Base-by-base conservation (phyloP, 2,113 vertebrate species). In the Neoarius graeffei region DNA sequence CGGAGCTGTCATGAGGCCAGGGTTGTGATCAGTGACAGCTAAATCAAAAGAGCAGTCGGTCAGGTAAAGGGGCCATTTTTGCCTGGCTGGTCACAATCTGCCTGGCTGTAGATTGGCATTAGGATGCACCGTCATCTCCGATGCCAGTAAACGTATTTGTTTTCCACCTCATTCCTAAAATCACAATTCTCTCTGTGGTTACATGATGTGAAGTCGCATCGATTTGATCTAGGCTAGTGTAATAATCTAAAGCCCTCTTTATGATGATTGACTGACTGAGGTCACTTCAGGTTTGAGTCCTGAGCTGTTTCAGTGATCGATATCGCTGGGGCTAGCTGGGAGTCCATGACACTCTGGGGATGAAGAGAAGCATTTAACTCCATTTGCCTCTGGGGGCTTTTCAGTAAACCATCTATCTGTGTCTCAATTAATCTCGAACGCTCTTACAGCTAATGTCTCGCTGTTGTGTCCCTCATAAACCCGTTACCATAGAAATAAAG, bases 331-430 rank as follows among this genome's bases (percentile, higher is more conserved):
- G 59, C 57, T 81, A 42, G 83, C 87, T 89, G 71, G 64, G 76
- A 74, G 86, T 85, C 62, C 86, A 89, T 76, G 77, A 79, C 82
- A 85, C 89, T 88, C 89, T 87, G 82, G 86, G 83, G 89, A 89
- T 11, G 23, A 76, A 69, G 60, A 64, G n/a, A 86, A 81, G 9
- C 88, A 86, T 81, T 88, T 74, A 86, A 81, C 73, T 89, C 59
- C 35, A 69, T 85, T 83, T 83, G 59, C 87, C 87, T 64, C 76
- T 82, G 85, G 76, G 88, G 73, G 56, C 27, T 19, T 84, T 87
- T 85, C 73, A 86, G 66, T 85, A 83, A 82, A 83, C 76, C 42
- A 15, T 69, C 88, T 50, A 30, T 80, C 88, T 52, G 42, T 66
- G 59, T 57, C 71, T 60, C 66, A 23, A 42, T 84, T 25, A 87